Conservation (phyloP, 2,113 vertebrate species). For the Oreochromis niloticus region DNA sequence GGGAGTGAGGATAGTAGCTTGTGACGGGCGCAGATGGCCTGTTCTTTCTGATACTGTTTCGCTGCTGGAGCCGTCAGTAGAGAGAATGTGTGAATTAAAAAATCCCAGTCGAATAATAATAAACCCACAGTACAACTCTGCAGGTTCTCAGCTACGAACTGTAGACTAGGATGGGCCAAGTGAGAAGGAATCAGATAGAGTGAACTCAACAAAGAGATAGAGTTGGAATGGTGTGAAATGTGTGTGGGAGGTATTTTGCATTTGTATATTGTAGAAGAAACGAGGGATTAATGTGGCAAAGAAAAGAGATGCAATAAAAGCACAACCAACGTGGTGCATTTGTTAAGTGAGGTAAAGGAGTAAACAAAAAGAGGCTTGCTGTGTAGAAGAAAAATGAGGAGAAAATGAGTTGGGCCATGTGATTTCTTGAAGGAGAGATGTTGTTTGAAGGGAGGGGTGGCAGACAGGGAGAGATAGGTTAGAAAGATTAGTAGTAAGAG, state of each 20-base stretch:
- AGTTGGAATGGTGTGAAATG: not conserved
- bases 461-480: constrained; percentile 59
- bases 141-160: constrained; percentile 31
- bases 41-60: constrained; percentile 47
- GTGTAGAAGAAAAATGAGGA: not conserved
- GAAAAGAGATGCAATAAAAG: not conserved
- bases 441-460: constrained; percentile 15
- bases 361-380: not conserved
- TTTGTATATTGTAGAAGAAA: not conserved
- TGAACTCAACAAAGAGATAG: not conserved
- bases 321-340: not conserved
- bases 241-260: not conserved
- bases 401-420: not conserved
- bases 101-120: constrained; percentile 48
- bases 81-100: constrained; percentile 47
- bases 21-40: constrained; percentile 52
- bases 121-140: constrained; percentile 14
- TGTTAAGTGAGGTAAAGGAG: not conserved
- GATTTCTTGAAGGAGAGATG: constrained; percentile 38
- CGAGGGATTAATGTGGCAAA: not conserved
- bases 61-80: constrained; percentile 15
- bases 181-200: not conserved
- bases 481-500: constrained; percentile 68
- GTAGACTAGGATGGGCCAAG: not conserved
- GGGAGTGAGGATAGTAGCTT: not conserved